Base-by-base conservation (phyloP, 1,140 invertebrate species). In the Alviniconcha marisindica region DNA sequence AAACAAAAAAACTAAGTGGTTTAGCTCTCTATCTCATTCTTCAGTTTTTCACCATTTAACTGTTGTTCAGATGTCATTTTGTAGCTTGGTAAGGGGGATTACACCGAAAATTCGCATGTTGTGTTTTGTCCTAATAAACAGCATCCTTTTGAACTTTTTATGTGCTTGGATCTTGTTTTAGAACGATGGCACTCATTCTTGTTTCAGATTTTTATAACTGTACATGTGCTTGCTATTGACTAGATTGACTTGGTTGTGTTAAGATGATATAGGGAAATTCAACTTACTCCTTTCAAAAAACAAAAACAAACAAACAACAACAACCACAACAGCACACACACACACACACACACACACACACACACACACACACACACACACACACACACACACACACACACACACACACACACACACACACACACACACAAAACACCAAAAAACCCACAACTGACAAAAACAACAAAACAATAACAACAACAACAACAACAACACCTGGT, bases 281-380 rank as follows among this genome's bases (percentile, higher is more conserved):
- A n/a, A n/a, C n/a, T n/a, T n/a, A n/a, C n/a, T n/a, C n/a, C n/a
- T n/a, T n/a, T n/a, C n/a, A n/a, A n/a, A n/a, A n/a, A n/a, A n/a
- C n/a, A n/a, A n/a, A n/a, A n/a, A n/a, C n/a, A n/a, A n/a, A 66
- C 10, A 12, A 66, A 28, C 60, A 74, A 33, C 40, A 77, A 3
- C 28, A 28, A 44, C 5, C 4, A 7, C 36, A 21, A 38, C 42
- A 48, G 21, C 10, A 12, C 10, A 31, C 21, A 10, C 12, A 14
- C n/a, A 18, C 51, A 77, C 74, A 36, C 74, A 77, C 74, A 36
- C 74, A 48, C 74, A 63, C 60, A 63, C 42, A 44, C 31, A 33
- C 48, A 15, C 51, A 28, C 51, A 21, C 44, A 77, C 51, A 31
- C 31, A 31, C 31, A 54, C 51, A 54, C 44, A 33, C 42, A 54